A percentile compares a stretch with the other conserved stretches of the same genome.
Evolutionary conservation across 2,797 vertebrate genomes (phyloP).

Genomic region (Melanotaenia pygmaea): DNA sequence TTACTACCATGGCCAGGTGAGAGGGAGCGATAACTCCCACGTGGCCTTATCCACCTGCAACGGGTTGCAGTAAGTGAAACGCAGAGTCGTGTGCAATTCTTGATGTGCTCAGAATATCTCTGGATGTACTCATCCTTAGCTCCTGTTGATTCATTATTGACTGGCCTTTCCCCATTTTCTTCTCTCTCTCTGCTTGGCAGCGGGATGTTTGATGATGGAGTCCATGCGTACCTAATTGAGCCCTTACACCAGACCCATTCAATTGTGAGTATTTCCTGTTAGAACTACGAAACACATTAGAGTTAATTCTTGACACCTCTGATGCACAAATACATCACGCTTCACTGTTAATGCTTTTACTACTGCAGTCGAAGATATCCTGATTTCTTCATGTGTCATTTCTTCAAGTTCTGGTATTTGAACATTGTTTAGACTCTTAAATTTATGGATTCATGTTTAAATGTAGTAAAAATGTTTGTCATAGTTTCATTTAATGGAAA

Average conservation of each 20-base stretch:
- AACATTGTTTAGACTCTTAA: background rate
- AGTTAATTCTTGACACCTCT: background rate
- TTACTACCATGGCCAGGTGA: conserved; percentile 95
- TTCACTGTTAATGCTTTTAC: background rate
- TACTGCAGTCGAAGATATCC: conserved; percentile 18
- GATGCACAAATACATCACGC: background rate
- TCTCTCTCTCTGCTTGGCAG: conserved; percentile 75
- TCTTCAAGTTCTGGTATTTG: background rate
- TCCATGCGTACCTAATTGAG: conserved; percentile 91
- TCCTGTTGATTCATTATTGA: conserved; percentile 63
- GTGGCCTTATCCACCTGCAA: conserved; percentile 96
- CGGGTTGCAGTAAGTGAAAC: conserved; percentile 93
- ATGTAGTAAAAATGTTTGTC: background rate
- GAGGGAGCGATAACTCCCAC: conserved; percentile 88
- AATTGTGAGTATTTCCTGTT: conserved; percentile 84
- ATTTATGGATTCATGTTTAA: background rate
- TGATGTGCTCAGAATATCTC: conserved; percentile 47
- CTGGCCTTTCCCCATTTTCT: conserved; percentile 51
- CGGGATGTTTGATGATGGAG: conserved; percentile 94
- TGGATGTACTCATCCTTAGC: conserved; percentile 38
- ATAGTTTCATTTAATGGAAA: background rate
- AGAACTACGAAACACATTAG: conserved; percentile 19
- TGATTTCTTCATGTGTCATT: background rate
- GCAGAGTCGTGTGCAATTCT: conserved; percentile 35
- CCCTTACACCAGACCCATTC: conserved; percentile 88